A percentile compares a stretch with the other conserved stretches of the same genome.
These are phyloP conservation scores for Drosophila glabriapex DNA, from an alignment of 2,888 invertebrate genomes.

Conservation along the genomic window DNA sequence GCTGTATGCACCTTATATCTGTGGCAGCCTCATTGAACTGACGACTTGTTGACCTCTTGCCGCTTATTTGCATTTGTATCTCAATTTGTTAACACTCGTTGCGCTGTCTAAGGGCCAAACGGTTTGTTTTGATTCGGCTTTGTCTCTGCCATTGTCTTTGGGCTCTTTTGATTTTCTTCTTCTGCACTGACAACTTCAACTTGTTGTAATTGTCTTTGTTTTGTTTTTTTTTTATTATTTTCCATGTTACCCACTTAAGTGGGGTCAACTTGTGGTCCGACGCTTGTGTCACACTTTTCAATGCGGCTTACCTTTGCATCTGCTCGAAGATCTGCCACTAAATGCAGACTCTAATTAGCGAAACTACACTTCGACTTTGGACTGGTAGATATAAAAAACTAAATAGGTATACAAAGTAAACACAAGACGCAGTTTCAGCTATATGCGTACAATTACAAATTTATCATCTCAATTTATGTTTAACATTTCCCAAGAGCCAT, in stretches of 20 bases:
- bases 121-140: constrained; percentile 62
- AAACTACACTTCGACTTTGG: constrained; percentile 3
- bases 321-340: constrained; percentile 1
- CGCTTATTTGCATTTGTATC: constrained; percentile 44
- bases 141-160: constrained; percentile 11
- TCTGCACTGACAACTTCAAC: constrained; percentile 26
- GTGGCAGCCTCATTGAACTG: constrained; percentile 28
- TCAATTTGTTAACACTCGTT: constrained; percentile 52
- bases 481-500: constrained; percentile 52
- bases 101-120: constrained; percentile 43
- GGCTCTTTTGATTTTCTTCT: constrained; percentile 3
- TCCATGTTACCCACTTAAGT: constrained; percentile 43
- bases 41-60: constrained; percentile 59
- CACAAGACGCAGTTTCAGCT: constrained; percentile 5
- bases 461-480: constrained; percentile 41
- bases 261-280: constrained; percentile 74
- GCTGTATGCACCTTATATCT: constrained; percentile 6
- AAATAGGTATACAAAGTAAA: constrained; percentile 3
- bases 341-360: constrained; percentile 23
- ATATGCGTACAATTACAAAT: constrained; percentile 17
- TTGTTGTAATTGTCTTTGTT: constrained; percentile 54
- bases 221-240: background rate
- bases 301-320: background rate
- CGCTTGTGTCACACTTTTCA: constrained; percentile 69
- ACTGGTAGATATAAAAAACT: background rate